Percentiles rank a stretch among this genome's conserved stretches.
phyloP scores from a whole-genome alignment of 2,888 invertebrate species.

The Cerastoderma edule region DNA sequence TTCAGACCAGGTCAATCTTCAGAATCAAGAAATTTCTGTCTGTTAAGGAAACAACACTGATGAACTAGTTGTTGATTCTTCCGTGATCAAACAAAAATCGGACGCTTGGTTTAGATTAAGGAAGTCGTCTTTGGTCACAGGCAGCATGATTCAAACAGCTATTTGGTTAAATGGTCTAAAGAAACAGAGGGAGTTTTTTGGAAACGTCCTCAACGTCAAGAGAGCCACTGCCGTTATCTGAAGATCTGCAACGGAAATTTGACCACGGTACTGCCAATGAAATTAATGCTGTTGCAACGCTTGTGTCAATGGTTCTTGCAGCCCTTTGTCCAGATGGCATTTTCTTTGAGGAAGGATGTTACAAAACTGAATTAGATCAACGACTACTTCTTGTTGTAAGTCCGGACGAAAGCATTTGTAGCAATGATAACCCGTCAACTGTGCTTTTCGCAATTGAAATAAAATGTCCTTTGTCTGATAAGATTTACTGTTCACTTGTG shows the following conservation, averaged over 20 bases:
- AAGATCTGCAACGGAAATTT: conserved; percentile 34
- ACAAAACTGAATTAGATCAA: background rate
- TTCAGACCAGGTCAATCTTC: too few species aligned
- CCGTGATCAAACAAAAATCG: conserved; percentile 33
- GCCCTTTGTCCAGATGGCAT: conserved; percentile 2
- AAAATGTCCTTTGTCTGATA: conserved; percentile 46
- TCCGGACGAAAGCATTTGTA: conserved; percentile 45
- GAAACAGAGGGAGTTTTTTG: conserved; percentile 18
- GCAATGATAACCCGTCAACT: background rate
- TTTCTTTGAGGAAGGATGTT: conserved; percentile 41
- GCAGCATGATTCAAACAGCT: conserved; percentile 36
- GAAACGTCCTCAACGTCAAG: background rate
- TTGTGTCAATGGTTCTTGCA: conserved; percentile 31
- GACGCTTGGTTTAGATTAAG: conserved; percentile 21
- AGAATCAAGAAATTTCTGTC: conserved; percentile 30
- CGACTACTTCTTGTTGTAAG: conserved; percentile 12
- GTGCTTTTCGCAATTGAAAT: conserved; percentile 40
- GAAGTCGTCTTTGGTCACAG: conserved; percentile 27
- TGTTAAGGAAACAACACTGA: conserved; percentile 8
- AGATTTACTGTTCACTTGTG: conserved; percentile 25
- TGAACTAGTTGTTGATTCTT: background rate
- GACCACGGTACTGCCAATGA: conserved; percentile 34
- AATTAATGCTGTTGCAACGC: conserved; percentile 36
- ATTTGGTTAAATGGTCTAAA: conserved; percentile 42
- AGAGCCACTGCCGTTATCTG: background rate